Evolutionary conservation across 1,140 invertebrate genomes (phyloP), one percentile per base, ranked within the genome.

Genomic region (Drosophila ananassae): DNA sequence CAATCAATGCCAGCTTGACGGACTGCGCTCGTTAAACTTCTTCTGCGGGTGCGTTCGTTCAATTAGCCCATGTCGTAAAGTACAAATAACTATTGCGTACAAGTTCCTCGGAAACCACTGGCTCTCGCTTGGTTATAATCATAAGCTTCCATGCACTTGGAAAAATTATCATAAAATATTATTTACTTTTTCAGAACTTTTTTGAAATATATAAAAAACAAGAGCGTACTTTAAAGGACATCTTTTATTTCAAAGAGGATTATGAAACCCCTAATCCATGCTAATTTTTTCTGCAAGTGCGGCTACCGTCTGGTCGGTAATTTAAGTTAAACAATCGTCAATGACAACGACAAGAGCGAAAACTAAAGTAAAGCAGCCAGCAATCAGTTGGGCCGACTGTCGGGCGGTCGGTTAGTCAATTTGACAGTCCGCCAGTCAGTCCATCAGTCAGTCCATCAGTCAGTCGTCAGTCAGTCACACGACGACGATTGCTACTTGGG

Each of bases 51-150:
- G 67, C 67, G 66, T 69, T 68, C 66, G 63, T 69, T 69, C 81
- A 85, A 85, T 85, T 85, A 85, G 81, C 81, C 63, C 81, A 79
- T 87, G 78, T 87, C 82, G 82, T 87, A 89, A 87, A 89, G 69
- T 89, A 87, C 82, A 87, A 85, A 84, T 89, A 87, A 79, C 72
- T 83, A 89, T 87, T 89, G 75, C 75, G 75, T 79, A 85, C 71
- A 69, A 67, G 67, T 71, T 71, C 64, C 67, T n/a, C 9, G 67
- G 67, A 71, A 71, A 46, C 13, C 51, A 17, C 30, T 3, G 21
- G 30, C 51, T 53, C 30, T 3, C 6, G 30, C 51, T 53, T 53
- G 51, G 51, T 12, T 34, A 53, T 53, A 53, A 53, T 53, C 51
- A 77, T 73, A 74, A 59, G 73, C 62, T 52, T 6, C 5, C 44